Percentiles rank a stretch among this genome's conserved stretches.
Conservation (phyloP, 2,888 invertebrate genomes). For the Aporophyla lueneburgensis region DNA sequence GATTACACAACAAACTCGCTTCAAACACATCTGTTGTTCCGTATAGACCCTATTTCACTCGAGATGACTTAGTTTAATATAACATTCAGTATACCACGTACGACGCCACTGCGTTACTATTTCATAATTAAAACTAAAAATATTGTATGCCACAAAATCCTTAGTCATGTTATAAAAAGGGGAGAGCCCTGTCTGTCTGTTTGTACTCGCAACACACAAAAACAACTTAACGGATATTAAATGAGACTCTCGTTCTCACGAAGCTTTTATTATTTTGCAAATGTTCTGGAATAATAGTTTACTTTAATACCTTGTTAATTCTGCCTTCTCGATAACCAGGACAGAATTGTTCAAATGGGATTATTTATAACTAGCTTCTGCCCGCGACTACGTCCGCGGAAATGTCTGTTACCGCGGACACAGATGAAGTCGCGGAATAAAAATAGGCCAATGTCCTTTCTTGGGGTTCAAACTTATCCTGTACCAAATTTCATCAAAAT, state of each 20-base stretch:
- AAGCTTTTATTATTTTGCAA: not conserved
- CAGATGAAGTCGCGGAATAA: no score
- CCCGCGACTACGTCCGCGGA: no score
- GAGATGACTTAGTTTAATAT: not conserved
- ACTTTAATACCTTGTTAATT: no score
- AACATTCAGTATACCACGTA: not conserved
- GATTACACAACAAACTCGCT: not conserved
- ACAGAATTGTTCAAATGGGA: no score
- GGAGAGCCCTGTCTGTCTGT: conserved; percentile 2
- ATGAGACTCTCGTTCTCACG: conserved; percentile 6
- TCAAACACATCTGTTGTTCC: not conserved
- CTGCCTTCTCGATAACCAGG: no score
- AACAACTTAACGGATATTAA: conserved; percentile 13
- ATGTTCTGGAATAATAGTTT: no score
- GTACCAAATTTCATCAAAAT: no score
- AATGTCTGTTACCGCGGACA: no score
- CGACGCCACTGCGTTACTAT: not conserved
- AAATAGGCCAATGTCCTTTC: no score
- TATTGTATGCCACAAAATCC: conserved; percentile 31
- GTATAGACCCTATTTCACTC: not conserved
- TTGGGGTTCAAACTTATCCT: no score
- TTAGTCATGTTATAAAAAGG: conserved; percentile 30
- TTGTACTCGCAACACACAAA: not conserved
- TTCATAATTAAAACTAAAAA: conserved; percentile 24
- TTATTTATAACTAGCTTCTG: no score